Evolutionary conservation across 2,888 invertebrate genomes (phyloP).

Genomic region (Thereva nobilitata): DNA sequence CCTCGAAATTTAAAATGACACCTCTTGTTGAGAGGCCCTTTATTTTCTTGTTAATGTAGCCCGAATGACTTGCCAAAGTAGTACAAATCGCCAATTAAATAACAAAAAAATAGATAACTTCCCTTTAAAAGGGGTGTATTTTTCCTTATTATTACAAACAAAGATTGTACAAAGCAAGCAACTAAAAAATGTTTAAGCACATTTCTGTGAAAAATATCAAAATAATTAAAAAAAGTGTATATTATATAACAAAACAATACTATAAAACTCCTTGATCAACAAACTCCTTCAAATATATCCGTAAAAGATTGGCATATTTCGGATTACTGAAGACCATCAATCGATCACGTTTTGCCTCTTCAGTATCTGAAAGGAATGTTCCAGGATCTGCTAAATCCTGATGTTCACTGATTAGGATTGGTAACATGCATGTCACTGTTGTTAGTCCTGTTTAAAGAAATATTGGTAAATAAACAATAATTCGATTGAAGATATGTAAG

Average conservation of each 20-base stretch:
- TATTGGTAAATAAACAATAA: background rate
- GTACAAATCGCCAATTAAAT: background rate
- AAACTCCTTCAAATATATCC: slow-evolving; percentile 47
- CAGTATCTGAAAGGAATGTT: slow-evolving; percentile 46
- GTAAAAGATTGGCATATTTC: slow-evolving; percentile 46
- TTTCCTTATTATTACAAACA: too few species aligned
- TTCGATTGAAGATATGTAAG: background rate
- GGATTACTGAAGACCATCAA: slow-evolving; percentile 47
- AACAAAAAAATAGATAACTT: background rate
- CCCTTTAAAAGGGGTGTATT: too few species aligned
- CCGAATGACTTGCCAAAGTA: too few species aligned
- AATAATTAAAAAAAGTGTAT: background rate
- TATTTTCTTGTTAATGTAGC: too few species aligned
- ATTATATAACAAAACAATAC: slow-evolving; percentile 12
- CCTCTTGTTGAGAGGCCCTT: too few species aligned
- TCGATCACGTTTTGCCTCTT: slow-evolving; percentile 46
- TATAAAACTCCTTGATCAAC: slow-evolving; percentile 44
- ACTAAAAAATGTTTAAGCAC: background rate
- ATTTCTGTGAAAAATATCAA: slow-evolving; percentile 2
- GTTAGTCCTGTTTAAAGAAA: slow-evolving; percentile 44
- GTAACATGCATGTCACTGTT: slow-evolving; percentile 47
- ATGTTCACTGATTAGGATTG: slow-evolving; percentile 49
- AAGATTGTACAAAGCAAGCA: background rate
- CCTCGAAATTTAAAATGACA: too few species aligned
- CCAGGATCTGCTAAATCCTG: slow-evolving; percentile 46